Evolutionary conservation across 2,113 vertebrate genomes (phyloP).

Genomic region (Aptenodytes patagonicus): DNA sequence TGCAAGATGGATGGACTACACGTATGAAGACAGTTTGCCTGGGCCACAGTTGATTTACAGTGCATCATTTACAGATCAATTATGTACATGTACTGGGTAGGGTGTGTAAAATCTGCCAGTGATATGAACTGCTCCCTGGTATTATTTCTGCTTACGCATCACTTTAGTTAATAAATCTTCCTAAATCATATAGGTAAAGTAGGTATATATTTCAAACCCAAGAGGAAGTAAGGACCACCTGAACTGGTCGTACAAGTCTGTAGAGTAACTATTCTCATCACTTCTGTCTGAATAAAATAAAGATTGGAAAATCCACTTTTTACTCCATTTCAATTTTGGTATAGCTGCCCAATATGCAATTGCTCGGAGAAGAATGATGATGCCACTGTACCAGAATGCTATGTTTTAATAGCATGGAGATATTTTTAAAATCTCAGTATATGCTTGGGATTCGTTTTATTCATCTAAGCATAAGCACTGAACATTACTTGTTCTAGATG

Average conservation of each 20-base stretch:
- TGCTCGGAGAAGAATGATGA: background rate
- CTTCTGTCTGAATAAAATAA: background rate
- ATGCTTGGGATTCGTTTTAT: background rate
- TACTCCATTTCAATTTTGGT: background rate
- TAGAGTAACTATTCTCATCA: background rate
- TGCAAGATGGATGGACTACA: background rate
- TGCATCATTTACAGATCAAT: background rate
- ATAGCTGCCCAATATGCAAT: background rate
- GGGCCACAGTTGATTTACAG: background rate
- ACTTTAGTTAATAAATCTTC: background rate
- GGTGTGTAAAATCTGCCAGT: background rate
- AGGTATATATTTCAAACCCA: background rate
- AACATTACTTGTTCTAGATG: background rate
- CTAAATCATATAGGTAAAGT: background rate
- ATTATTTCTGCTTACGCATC: background rate
- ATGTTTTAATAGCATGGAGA: fast-evolving
- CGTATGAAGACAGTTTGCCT: background rate
- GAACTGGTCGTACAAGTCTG: background rate
- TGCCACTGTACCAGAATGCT: background rate
- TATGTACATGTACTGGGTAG: background rate
- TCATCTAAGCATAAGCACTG: background rate
- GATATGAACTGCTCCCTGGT: background rate
- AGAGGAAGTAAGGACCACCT: background rate
- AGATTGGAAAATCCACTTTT: background rate
- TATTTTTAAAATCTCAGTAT: background rate